Percentiles rank a stretch among this genome's conserved stretches.
Evolutionary conservation across 2,113 vertebrate species (phyloP).

Genomic region (Himantopus leucocephalus): DNA sequence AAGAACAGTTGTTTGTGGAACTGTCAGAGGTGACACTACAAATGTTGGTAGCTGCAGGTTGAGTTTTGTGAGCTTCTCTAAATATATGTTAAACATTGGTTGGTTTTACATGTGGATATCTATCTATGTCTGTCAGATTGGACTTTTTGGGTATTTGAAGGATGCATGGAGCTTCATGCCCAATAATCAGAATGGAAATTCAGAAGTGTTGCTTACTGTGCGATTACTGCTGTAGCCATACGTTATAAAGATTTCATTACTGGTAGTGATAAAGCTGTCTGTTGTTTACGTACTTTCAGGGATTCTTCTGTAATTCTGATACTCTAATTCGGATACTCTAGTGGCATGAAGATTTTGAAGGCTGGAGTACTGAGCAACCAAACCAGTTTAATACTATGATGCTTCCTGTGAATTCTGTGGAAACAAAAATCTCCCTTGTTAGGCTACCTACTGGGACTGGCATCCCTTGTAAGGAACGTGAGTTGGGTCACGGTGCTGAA

Average conservation of each 20-base stretch:
- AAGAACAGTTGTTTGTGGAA: neutral
- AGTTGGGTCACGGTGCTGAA: neutral
- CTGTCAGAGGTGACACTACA: neutral
- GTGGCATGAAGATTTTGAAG: neutral
- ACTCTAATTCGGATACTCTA: neutral
- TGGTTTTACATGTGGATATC: neutral
- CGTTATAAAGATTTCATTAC: constrained; percentile 9
- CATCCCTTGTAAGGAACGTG: neutral
- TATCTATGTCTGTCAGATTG: neutral
- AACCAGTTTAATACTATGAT: neutral
- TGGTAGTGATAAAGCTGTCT: neutral
- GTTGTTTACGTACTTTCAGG: neutral
- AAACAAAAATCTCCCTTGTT: neutral
- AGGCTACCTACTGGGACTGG: neutral
- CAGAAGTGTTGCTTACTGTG: neutral
- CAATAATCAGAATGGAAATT: neutral
- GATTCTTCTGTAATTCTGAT: neutral
- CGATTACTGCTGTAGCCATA: neutral
- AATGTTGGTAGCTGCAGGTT: neutral
- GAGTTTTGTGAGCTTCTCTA: neutral
- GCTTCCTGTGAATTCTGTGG: neutral
- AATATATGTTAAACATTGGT: neutral
- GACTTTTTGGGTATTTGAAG: neutral
- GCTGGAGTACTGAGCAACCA: neutral
- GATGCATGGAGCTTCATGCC: accelerated